Evolutionary conservation across 2,888 invertebrate genomes (phyloP).

Genomic region (Drosophila yooni): DNA sequence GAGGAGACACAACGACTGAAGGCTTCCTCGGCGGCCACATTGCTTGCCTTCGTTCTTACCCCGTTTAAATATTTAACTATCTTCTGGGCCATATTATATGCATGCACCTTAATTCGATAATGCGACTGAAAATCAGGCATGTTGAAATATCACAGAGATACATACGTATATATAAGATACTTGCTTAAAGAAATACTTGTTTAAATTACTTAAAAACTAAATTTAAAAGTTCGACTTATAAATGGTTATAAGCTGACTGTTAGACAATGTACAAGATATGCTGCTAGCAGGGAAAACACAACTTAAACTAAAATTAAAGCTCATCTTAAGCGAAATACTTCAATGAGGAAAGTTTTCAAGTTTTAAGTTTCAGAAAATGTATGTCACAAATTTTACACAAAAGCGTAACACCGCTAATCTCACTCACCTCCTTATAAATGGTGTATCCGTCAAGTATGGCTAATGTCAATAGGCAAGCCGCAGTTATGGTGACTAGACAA

Average conservation of each 20-base stretch:
- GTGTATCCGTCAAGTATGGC: slow-evolving; percentile 79
- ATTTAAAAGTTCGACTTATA: not conserved
- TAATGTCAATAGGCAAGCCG: slow-evolving; percentile 66
- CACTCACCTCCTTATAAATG: slow-evolving; percentile 83
- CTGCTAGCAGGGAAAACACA: not conserved
- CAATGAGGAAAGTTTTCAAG: not conserved
- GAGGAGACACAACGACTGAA: slow-evolving; percentile 50
- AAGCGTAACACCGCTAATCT: not conserved
- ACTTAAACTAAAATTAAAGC: not conserved
- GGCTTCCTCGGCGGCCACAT: slow-evolving; percentile 15
- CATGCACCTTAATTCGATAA: slow-evolving; percentile 38
- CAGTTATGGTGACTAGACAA: slow-evolving; percentile 63
- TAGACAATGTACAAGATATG: not conserved
- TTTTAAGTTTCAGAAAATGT: not conserved
- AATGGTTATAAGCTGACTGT: not conserved
- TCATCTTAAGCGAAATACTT: not conserved
- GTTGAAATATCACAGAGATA: not conserved
- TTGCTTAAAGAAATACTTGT: not conserved
- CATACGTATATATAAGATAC: not conserved
- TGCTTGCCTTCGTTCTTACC: slow-evolving; percentile 24
- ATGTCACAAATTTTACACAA: not conserved
- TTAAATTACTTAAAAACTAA: not conserved
- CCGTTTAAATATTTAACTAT: slow-evolving; percentile 59
- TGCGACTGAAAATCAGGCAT: slow-evolving; percentile 17
- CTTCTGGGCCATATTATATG: slow-evolving; percentile 21